Percentiles rank a stretch among this genome's conserved stretches.
Conservation (phyloP, 2,113 vertebrate genomes). For the Odontophorus gujanensis region DNA sequence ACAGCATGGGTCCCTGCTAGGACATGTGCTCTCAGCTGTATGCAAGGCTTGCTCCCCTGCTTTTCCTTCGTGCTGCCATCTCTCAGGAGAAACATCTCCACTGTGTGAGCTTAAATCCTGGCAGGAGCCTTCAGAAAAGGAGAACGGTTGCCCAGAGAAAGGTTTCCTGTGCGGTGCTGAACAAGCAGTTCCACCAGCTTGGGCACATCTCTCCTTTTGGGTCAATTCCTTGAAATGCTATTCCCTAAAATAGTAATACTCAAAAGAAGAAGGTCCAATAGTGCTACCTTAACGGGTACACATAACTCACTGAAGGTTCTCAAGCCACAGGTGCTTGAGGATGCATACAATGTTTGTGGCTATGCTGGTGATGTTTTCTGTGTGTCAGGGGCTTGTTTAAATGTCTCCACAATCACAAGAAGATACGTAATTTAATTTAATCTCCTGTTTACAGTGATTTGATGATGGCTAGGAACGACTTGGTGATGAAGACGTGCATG, state of each 20-base stretch:
- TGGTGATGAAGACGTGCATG: not conserved
- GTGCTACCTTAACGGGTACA: not conserved
- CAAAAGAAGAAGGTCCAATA: not conserved
- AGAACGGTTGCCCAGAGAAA: not conserved
- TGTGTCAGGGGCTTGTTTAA: not conserved
- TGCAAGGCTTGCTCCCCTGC: not conserved
- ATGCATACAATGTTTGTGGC: not conserved
- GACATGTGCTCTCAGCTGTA: too few relatives aligned
- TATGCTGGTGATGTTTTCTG: not conserved
- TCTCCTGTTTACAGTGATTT: not conserved
- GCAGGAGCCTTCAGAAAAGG: not conserved
- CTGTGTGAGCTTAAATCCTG: not conserved
- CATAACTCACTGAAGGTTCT: not conserved
- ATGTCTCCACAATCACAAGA: not conserved
- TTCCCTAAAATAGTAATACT: not conserved
- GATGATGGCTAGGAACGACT: not conserved
- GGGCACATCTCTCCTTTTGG: not conserved
- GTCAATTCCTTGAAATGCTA: not conserved
- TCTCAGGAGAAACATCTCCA: not conserved
- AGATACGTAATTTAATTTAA: not conserved
- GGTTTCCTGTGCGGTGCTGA: not conserved
- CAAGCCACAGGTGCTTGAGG: not conserved
- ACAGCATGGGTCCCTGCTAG: not conserved
- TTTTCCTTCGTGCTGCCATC: not conserved
- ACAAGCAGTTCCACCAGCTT: not conserved